These are phyloP conservation scores for Metellina segmentata DNA, from an alignment of 2,888 invertebrate species.

Conservation along the genomic window DNA sequence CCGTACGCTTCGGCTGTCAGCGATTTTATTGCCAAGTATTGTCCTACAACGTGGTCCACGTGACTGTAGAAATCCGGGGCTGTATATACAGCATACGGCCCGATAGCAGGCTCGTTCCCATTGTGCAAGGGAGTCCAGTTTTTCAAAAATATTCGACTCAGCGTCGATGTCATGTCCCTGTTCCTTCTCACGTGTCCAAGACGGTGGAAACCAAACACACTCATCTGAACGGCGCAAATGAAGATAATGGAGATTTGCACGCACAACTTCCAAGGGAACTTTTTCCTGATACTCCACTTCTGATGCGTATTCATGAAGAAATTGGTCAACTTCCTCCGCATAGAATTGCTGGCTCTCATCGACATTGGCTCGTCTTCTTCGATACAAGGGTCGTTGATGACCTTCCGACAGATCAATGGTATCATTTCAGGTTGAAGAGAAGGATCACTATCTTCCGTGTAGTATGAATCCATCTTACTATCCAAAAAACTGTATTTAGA, in stretches of 20 bases:
- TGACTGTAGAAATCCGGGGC: conserved; percentile 89
- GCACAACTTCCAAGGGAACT: conserved; percentile 97
- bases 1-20: conserved; percentile 74
- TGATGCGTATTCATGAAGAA: conserved; percentile 99
- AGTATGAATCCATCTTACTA: background rate
- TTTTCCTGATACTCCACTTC: conserved; percentile 95
- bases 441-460: background rate
- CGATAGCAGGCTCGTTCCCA: conserved; percentile 94
- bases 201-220: conserved; percentile 94
- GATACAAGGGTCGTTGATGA: background rate
- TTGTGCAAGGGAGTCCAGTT: conserved; percentile 93
- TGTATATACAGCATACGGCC: conserved; percentile 93
- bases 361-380: background rate
- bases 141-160: conserved; percentile 94
- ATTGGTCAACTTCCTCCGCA: conserved; percentile 86
- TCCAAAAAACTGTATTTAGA: too few species aligned
- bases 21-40: conserved; percentile 64
- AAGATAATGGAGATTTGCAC: conserved; percentile 97
- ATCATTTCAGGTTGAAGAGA: background rate
- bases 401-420: background rate
- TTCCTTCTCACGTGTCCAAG: conserved; percentile 94
- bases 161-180: conserved; percentile 93
- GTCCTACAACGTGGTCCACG: conserved; percentile 89
- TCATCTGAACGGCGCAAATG: conserved; percentile 96
- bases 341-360: conserved; percentile 51